Evolutionary conservation across 2,113 vertebrate genomes (phyloP).

Genomic region (Antennarius striatus): DNA sequence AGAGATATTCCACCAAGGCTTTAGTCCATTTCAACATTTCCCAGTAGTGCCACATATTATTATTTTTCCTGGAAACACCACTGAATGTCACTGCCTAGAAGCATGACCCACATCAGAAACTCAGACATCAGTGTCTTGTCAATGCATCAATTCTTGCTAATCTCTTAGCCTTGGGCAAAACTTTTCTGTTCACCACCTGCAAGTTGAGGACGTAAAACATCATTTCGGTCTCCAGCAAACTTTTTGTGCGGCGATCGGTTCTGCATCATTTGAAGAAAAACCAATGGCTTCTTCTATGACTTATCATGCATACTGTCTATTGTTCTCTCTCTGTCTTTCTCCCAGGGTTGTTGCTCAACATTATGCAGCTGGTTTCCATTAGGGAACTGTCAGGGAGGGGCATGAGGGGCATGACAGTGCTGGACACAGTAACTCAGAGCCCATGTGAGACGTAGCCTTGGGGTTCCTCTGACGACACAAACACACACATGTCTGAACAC

Average conservation of each 20-base stretch:
- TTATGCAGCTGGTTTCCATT: conserved; percentile 66
- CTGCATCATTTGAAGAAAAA: background rate
- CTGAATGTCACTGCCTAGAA: too few species aligned
- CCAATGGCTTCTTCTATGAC: background rate
- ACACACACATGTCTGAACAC: conserved; percentile 26
- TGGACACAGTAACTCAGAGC: conserved; percentile 43
- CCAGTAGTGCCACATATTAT: too few species aligned
- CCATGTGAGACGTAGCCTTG: conserved; percentile 27
- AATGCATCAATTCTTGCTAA: too few species aligned
- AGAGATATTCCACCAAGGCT: too few species aligned
- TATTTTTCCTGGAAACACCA: too few species aligned
- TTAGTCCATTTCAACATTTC: too few species aligned
- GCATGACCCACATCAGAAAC: too few species aligned
- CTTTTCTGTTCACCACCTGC: too few species aligned
- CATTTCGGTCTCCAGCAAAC: too few species aligned
- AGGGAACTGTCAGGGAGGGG: conserved; percentile 52
- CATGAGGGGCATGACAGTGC: conserved; percentile 42
- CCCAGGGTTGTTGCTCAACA: conserved; percentile 50
- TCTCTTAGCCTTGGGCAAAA: too few species aligned
- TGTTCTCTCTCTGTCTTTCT: conserved; percentile 24
- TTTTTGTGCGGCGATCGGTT: background rate
- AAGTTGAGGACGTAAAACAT: too few species aligned
- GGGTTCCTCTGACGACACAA: conserved; percentile 28
- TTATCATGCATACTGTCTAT: conserved; percentile 32
- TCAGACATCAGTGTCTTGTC: too few species aligned